A percentile compares a stretch with the other conserved stretches of the same genome.
phyloP scores from a whole-genome alignment of 2,888 invertebrate species.

The Iselma pallidipennis region DNA sequence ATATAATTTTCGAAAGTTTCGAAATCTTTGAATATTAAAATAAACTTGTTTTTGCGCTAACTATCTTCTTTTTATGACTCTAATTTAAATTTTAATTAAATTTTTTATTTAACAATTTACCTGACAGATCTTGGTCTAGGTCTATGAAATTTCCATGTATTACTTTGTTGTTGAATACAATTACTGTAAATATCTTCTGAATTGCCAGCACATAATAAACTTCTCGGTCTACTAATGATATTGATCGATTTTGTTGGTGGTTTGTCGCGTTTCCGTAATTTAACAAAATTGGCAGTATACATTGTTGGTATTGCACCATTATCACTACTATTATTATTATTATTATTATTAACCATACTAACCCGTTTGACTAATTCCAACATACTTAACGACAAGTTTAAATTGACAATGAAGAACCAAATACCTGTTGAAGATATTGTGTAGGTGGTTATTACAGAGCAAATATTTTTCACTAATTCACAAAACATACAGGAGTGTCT shows the following conservation, averaged over 20 bases:
- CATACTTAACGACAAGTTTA: no score
- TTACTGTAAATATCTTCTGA: conserved; percentile 44
- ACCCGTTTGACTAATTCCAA: conserved; percentile 46
- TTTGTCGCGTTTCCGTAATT: conserved; percentile 44
- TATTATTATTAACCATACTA: conserved; percentile 41
- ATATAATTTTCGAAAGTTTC: neutral
- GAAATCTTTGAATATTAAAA: neutral
- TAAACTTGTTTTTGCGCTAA: no score
- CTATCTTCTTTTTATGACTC: no score
- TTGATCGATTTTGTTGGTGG: conserved; percentile 34
- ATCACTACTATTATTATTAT: no score
- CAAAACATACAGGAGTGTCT: neutral
- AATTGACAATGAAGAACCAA: conserved; percentile 16
- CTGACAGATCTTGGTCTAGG: conserved; percentile 51
- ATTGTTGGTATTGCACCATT: conserved; percentile 34
- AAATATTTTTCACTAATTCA: neutral
- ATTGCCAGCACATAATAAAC: conserved; percentile 48
- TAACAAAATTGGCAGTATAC: conserved; percentile 38
- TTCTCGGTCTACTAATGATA: conserved; percentile 47
- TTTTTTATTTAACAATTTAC: conserved; percentile 31
- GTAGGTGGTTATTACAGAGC: conserved; percentile 14
- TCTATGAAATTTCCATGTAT: conserved; percentile 55
- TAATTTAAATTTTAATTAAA: no score
- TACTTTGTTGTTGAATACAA: conserved; percentile 49
- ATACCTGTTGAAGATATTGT: conserved; percentile 23